Evolutionary conservation across 2,888 invertebrate species (phyloP).

Genomic region (Minunthozetes semirufus): DNA sequence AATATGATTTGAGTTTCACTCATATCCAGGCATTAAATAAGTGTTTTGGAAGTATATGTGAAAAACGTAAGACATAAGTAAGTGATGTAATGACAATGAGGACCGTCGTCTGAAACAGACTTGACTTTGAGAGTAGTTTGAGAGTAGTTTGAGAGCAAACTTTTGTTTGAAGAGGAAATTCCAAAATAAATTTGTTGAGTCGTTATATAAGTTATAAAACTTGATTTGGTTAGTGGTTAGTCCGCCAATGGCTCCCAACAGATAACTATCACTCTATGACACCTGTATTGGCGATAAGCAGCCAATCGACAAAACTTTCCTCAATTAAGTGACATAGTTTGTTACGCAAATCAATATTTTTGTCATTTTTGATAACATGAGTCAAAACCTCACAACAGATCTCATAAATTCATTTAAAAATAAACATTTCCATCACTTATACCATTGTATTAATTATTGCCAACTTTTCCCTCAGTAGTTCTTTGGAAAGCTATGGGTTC

Average conservation of each 20-base stretch:
- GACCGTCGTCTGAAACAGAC: neutral
- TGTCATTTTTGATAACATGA: neutral
- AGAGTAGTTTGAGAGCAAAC: no score
- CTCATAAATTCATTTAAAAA: no score
- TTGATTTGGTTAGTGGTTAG: neutral
- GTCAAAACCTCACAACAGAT: no score
- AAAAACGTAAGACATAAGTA: no score
- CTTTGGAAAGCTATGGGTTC: no score
- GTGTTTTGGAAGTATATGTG: no score
- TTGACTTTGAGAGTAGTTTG: no score
- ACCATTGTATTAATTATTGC: no score
- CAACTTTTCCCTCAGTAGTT: no score
- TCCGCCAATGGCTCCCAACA: neutral
- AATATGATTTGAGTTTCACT: no score
- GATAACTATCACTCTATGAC: slow-evolving; percentile 15
- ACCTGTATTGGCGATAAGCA: neutral
- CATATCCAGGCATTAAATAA: no score
- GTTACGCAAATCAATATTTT: slow-evolving; percentile 2
- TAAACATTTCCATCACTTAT: no score
- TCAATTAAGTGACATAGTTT: slow-evolving; percentile 22
- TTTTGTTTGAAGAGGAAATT: slow-evolving; percentile 16
- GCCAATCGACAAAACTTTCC: slow-evolving; percentile 27
- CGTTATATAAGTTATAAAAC: neutral
- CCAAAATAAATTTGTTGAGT: neutral
- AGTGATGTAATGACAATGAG: neutral